Evolutionary conservation across 2,888 invertebrate genomes (phyloP), one percentile per base, ranked within the genome.

Genomic region (Stenodema calcarata): DNA sequence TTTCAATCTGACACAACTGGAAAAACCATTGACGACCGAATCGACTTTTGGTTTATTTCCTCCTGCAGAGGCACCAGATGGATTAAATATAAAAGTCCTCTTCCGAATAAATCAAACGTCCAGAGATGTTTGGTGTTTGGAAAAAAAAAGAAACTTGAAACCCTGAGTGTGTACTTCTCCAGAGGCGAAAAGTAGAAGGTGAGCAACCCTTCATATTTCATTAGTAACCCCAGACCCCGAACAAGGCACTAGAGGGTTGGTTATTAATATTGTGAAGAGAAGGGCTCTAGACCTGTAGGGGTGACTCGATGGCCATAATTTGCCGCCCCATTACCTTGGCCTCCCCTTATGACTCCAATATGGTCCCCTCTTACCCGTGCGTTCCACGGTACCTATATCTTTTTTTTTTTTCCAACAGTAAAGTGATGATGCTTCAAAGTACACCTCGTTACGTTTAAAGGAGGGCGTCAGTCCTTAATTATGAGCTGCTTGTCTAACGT

Each of bases 301-400:
- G 80, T 47, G 18, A 50, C 30, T 78, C n/a, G 87, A 87, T 86
- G 86, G 78, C 87, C 88, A 88, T 88, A 88, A 88, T 87, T 88
- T 88, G 87, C 88, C 87, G 82, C 82, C 87, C 88, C 88, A 88
- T 88, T 88, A 88, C 80, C 80, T 44, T 30, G 35, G 35, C 18
- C 70, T 69, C 18, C 69, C 42, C 80, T 44, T 78, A 44, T 78
- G 78, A 47, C 41, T 35, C 75, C 75, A 75, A 35, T 78, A 42
- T 42, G 44, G 44, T 30, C 75, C 78, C 78, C 78, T 47, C 42
- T 78, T 78, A 41, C n/a, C 41, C n/a, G 41, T 42, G 78, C 78
- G 62, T 62, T 62, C 62, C 62, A 62, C 23, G 7, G 54, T 4
- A 27, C 1, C 7, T 47, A 35, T 27, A 27, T 62, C 27, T 27